phyloP scores from a whole-genome alignment of 2,888 invertebrate genomes.

The Zygaena filipendulae region DNA sequence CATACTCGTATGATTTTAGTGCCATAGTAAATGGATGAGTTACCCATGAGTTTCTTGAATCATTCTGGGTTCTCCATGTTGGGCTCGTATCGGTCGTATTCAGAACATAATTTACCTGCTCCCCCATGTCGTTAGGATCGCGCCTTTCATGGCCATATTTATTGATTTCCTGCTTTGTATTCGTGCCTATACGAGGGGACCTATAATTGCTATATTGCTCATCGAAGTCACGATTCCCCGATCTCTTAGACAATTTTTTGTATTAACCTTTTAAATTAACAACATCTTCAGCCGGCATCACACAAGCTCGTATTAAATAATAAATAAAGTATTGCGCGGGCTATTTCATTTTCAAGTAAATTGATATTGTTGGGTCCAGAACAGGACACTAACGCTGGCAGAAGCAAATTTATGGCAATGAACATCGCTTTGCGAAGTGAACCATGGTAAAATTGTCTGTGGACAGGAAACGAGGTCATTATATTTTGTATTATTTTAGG shows the following conservation, averaged over 20 bases:
- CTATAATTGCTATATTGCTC: constrained; percentile 18
- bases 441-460: constrained; percentile 21
- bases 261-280: constrained; percentile 18
- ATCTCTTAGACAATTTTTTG: constrained; percentile 22
- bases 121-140: constrained; percentile 26
- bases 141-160: constrained; percentile 38
- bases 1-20: too few species aligned
- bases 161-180: constrained; percentile 25
- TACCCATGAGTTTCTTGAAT: too few species aligned
- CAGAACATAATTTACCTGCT: constrained; percentile 27
- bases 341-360: constrained; percentile 49
- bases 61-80: too few species aligned
- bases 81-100: constrained; percentile 40
- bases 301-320: too few species aligned
- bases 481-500: too few species aligned
- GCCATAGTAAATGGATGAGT: too few species aligned
- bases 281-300: too few species aligned
- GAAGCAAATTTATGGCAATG: constrained; percentile 21
- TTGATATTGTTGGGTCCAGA: constrained; percentile 49
- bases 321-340: too few species aligned
- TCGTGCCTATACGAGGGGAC: constrained; percentile 32
- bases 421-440: constrained; percentile 25
- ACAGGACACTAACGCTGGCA: constrained; percentile 30
- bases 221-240: constrained; percentile 25
- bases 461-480: constrained; percentile 34